A percentile compares a stretch with the other conserved stretches of the same genome.
Evolutionary conservation across 2,888 invertebrate genomes (phyloP).

Genomic region (Lasioglossum morio): DNA sequence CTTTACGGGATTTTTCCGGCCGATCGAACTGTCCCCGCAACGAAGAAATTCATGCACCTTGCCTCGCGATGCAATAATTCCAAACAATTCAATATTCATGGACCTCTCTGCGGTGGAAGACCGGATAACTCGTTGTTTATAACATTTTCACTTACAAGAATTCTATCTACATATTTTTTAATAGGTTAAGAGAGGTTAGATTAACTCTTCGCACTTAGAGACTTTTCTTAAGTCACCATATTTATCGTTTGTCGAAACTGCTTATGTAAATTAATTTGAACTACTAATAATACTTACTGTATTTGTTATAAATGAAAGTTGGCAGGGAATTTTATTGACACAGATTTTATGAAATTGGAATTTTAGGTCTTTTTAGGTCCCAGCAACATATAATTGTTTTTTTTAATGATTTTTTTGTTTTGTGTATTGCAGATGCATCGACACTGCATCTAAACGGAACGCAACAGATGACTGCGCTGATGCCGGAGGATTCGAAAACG

Average conservation of each 20-base stretch:
- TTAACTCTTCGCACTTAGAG: neutral
- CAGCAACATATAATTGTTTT: neutral
- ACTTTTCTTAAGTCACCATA: neutral
- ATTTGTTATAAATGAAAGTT: too few relatives aligned
- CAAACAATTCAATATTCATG: neutral
- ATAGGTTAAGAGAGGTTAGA: neutral
- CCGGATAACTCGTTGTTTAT: neutral
- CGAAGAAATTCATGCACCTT: neutral
- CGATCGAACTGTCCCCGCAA: neutral
- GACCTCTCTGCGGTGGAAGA: neutral
- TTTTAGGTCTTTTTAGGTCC: neutral
- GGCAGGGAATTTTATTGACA: too few relatives aligned
- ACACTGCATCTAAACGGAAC: slow-evolving; percentile 95
- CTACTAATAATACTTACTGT: too few relatives aligned
- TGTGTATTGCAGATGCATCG: slow-evolving; percentile 89
- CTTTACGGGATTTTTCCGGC: neutral
- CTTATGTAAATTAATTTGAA: too few relatives aligned
- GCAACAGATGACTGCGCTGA: slow-evolving; percentile 92
- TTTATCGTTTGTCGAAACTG: neutral
- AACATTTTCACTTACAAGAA: neutral
- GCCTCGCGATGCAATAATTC: neutral
- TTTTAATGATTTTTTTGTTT: neutral
- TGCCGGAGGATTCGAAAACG: slow-evolving; percentile 91
- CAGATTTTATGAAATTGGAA: neutral
- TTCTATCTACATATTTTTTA: neutral